phyloP scores from a whole-genome alignment of 2,888 invertebrate genomes.

The Halictus ligatus region DNA sequence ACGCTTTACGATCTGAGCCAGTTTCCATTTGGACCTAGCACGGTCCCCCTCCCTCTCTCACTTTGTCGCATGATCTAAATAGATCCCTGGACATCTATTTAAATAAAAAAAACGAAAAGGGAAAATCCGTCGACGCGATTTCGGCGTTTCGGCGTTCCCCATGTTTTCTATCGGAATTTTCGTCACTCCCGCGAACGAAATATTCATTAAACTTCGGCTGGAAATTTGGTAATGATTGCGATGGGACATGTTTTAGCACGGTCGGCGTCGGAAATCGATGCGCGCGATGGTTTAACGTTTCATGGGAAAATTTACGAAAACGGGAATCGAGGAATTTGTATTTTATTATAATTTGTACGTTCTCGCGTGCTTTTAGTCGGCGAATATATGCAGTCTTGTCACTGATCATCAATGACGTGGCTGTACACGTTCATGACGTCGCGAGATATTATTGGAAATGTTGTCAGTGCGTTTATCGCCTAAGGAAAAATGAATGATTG shows the following conservation, averaged over 20 bases:
- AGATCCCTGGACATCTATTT: constrained; percentile 12
- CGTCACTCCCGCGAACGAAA: background rate
- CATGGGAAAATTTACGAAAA: background rate
- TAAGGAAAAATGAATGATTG: background rate
- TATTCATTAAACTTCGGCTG: background rate
- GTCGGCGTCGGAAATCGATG: background rate
- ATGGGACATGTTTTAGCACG: background rate
- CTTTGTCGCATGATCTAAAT: constrained; percentile 32
- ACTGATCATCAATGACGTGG: background rate
- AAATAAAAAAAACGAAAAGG: background rate
- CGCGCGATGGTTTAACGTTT: background rate
- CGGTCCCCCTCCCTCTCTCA: background rate
- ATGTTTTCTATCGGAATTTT: background rate
- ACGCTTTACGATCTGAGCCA: constrained; percentile 49
- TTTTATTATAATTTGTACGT: background rate
- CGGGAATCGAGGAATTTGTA: background rate
- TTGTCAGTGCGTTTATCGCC: background rate
- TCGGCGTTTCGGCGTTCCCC: background rate
- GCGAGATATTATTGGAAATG: background rate
- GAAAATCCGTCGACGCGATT: background rate
- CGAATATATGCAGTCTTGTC: background rate
- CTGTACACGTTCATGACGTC: background rate
- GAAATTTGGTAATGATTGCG: background rate
- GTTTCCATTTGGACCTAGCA: constrained; percentile 21
- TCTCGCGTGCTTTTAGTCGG: background rate